Percentiles rank a stretch among this genome's conserved stretches.
These are phyloP conservation scores for Chaetorhynchus papuensis DNA, from an alignment of 2,113 vertebrate species.

Conservation along the genomic window DNA sequence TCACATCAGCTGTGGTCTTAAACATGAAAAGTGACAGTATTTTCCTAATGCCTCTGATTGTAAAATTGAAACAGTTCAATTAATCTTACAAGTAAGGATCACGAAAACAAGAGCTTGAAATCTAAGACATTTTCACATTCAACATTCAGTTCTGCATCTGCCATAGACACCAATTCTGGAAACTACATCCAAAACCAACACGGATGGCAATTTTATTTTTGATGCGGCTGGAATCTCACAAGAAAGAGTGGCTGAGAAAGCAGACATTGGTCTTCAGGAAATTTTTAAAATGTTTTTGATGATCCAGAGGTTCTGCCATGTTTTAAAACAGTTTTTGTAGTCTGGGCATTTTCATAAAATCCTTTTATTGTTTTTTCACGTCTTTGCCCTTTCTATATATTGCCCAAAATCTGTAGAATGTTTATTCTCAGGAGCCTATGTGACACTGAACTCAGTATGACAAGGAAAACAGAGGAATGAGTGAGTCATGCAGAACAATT, in stretches of 20 bases:
- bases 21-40: not conserved
- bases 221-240: not conserved
- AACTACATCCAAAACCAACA: not conserved
- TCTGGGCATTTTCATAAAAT: not conserved
- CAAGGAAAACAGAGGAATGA: not conserved
- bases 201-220: not conserved
- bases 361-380: not conserved
- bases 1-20: conserved; percentile 34
- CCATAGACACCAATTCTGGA: not conserved
- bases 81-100: not conserved
- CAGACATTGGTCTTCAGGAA: not conserved
- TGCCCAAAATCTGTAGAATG: not conserved
- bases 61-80: not conserved
- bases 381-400: not conserved
- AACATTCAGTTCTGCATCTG: not conserved
- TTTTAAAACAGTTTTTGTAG: not conserved
- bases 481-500: not conserved
- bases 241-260: not conserved
- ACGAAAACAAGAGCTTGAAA: not conserved
- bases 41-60: not conserved
- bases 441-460: not conserved
- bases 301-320: not conserved
- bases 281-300: not conserved
- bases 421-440: not conserved
- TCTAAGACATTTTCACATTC: not conserved